Evolutionary conservation across 2,888 invertebrate genomes (phyloP), one percentile per base, ranked within the genome.

Genomic region (Furcula furcula): DNA sequence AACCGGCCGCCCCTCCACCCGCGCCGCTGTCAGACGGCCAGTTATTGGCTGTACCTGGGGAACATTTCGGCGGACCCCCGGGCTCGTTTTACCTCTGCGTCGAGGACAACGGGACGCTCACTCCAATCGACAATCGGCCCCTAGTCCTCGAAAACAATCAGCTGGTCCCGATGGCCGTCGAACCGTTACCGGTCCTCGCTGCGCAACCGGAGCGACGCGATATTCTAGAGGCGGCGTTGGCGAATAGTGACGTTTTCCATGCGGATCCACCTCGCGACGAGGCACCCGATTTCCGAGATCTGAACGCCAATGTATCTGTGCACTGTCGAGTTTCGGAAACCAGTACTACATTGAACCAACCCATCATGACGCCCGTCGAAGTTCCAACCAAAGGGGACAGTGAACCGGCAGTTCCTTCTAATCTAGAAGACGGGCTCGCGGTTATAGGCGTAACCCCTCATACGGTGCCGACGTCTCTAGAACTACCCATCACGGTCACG

Each of bases 341-440:
- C 0, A 95, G 94, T 51, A 89, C 94, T 3, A 91, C 93, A 7
- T 84, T 95, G 9, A 91, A 94, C 64, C 94, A 93, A 72, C 94
- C 95, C 0, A 95, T 95, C 32, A 95, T 95, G 95, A 94, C 95
- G 1, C 93, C 95, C 0, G 77, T 94, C 14, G 95, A 95, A 73
- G 90, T 93, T 13, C 94, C 94, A 3, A 89, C 90, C 20, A 92
- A 81, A 43, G 75, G 49, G n/a, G 75, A 71, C 36, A 55, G 56
- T 11, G 80, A 76, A 48, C 77, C 76, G 11, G 44, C 75, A 1
- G 51, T 77, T 31, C 65, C 77, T n/a, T 53, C 76, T 3, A 76
- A 68, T 55, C 62, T 92, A 39, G 91, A 91, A 27, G 91, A 87
- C 35, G 91, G 90, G 25, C 75, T 91, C 9, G 91, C 91, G 1